Evolutionary conservation across 2,113 vertebrate genomes (phyloP).

Genomic region (Phylloscopus trochiloides): DNA sequence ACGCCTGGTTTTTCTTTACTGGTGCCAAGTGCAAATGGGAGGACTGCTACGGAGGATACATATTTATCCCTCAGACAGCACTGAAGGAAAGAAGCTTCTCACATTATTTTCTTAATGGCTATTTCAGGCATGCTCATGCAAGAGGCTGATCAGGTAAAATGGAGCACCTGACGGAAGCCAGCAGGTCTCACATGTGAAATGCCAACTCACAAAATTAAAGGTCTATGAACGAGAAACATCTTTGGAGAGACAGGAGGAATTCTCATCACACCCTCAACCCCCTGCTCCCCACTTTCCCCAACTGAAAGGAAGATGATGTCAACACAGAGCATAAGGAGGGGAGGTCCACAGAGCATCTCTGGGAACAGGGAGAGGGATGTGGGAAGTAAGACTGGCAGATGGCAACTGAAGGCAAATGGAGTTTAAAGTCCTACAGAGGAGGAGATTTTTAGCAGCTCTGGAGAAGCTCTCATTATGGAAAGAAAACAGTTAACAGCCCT

Average conservation of each 20-base stretch:
- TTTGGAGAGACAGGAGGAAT: neutral
- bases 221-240: neutral
- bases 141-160: neutral
- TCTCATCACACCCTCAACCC: neutral
- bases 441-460: neutral
- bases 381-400: constrained; percentile 21
- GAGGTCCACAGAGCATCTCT: neutral
- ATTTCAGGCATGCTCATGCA: neutral
- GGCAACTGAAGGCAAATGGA: constrained; percentile 6
- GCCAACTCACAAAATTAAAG: neutral
- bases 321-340: neutral
- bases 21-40: neutral
- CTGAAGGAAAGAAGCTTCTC: neutral
- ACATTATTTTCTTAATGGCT: neutral
- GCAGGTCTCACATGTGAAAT: neutral
- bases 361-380: neutral
- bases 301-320: neutral
- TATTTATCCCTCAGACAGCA: neutral
- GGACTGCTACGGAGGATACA: neutral
- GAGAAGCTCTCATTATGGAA: neutral
- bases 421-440: neutral
- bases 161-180: neutral
- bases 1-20: neutral
- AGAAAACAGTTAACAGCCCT: neutral
- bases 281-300: neutral